Evolutionary conservation across 2,888 invertebrate species (phyloP), one percentile per base, ranked within the genome.

Genomic region (Nomada hirtipes): DNA sequence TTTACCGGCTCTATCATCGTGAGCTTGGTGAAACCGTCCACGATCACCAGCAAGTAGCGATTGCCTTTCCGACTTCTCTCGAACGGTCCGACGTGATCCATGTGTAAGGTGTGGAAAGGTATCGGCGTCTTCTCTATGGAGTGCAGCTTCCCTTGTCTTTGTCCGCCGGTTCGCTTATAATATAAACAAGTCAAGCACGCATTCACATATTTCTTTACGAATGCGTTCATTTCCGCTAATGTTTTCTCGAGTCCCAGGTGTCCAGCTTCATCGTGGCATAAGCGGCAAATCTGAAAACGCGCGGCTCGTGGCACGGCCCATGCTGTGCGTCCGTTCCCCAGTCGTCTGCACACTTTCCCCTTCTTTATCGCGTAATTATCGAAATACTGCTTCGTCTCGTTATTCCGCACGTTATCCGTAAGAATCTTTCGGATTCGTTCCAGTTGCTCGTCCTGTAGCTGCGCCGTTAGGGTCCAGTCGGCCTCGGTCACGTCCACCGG

Each of bases 381-480:
- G 53, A 47, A 65, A 68, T 74, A 15, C 55, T 82, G 53, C 11
- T 63, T 63, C 15, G 70, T 64, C 4, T 63, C 69, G 13, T 2
- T n/a, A 4, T 52, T 63, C 44, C 52, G 26, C 10, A 79, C 73
- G 47, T 76, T 79, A 0, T 55, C 47, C 59, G 78, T 74, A 52
- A 86, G 60, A 29, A 70, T 57, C 0, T 60, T 44, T 1, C 64
- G 64, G 47, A 84, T 79, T 11, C 64, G 57, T 4, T 59, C 2
- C 9, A 83, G 26, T 4, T 79, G 77, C 9, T 74, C 73, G 13
- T 76, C 79, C 20, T 57, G 61, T 13, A 81, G 47, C 55, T 86
- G 79, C 23, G 67, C 76, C 0, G 81, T 80, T 15, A 82, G 79
- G 15, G 82, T 70, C 89, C 87, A 88, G 13, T 86, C 85, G 0